phyloP scores from a whole-genome alignment of 2,113 vertebrate genomes.

The Aptenodytes patagonicus region DNA sequence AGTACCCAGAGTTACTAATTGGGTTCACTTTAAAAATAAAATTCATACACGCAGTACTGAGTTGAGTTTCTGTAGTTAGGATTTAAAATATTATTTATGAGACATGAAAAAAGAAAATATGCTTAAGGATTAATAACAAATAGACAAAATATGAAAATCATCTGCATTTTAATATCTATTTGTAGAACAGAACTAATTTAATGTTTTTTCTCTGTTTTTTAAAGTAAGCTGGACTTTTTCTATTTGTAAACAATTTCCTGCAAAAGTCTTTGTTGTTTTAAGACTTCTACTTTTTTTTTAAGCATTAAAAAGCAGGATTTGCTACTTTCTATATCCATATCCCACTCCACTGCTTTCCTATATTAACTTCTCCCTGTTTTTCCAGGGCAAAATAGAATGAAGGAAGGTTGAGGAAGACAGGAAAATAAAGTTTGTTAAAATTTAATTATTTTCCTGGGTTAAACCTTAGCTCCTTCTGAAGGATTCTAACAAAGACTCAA shows the following conservation, averaged over 20 bases:
- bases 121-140: not conserved
- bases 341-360: not conserved
- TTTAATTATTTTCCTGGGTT: not conserved
- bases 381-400: not conserved
- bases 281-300: not conserved
- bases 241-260: not conserved
- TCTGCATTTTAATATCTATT: not conserved
- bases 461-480: not conserved
- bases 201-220: not conserved
- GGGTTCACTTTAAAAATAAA: not conserved
- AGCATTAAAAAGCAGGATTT: not conserved
- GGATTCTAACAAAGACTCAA: not conserved
- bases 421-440: not conserved
- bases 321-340: not conserved
- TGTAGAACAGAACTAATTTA: not conserved
- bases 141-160: not conserved
- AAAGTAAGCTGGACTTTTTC: not conserved
- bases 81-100: not conserved
- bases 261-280: not conserved
- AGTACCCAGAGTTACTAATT: not conserved
- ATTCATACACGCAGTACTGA: not conserved
- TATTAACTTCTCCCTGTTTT: not conserved
- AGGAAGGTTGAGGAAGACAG: not conserved
- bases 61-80: not conserved
- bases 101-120: not conserved